Evolutionary conservation across 1,140 invertebrate species (phyloP), one percentile per base, ranked within the genome.

Genomic region (Telenomus remus): DNA sequence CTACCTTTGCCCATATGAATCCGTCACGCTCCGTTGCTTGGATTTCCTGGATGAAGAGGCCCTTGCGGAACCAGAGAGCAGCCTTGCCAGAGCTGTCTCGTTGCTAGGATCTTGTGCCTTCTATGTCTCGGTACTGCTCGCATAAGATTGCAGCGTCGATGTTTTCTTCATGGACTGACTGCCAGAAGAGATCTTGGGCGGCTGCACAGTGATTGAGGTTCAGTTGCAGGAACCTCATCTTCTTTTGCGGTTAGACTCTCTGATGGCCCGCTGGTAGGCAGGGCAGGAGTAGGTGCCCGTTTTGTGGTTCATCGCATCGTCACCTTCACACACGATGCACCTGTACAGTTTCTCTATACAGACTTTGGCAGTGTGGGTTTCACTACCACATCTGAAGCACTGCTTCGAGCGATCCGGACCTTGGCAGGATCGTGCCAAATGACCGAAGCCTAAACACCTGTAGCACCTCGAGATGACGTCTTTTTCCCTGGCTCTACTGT

Each of bases 321-420:
- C 8, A n/a, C n/a, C 56, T 13, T 48, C 0, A 14, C 60, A 51
- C 0, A 63, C 14, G 0, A 63, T 9, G 19, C 49, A 53, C 9
- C 43, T 7, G 43, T 12, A 14, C 19, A 48, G n/a, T n/a, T n/a
- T 11, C 34, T 15, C 34, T 0, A n/a, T 9, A 51, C 73, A 77
- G 4, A 10, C 34, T 14, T 44, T 43, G 4, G 37, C 44, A 0
- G 11, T 14, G 44, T 78, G 78, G 3, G 37, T 60, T 34, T 71
- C 60, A n/a, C n/a, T n/a, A 1, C 78, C 76, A 42, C 75, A 78
- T 48, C 43, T 65, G 13, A 13, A 15, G 47, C 71, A 78, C 2
- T 10, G 9, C 9, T 66, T 71, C 0, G 51, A 56, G 16, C 71
- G 65, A 44, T 80, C 75, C 10, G 63, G 14, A 8, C 70, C 71